Percentiles rank a stretch among this genome's conserved stretches.
Evolutionary conservation across 2,797 vertebrate species (phyloP).

Genomic region (Austrolebias charrua): DNA sequence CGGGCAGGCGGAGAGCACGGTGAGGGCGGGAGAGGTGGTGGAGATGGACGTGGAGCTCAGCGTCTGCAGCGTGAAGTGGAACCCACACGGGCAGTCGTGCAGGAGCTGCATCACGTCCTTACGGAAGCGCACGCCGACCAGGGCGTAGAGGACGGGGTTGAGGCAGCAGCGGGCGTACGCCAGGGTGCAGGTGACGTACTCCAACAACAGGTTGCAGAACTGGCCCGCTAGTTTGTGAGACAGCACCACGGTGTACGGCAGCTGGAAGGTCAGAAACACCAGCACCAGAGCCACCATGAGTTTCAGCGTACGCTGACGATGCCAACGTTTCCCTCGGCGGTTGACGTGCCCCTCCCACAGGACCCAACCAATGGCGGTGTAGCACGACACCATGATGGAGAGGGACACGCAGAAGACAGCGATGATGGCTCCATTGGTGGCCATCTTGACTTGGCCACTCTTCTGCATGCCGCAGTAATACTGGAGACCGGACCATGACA

Average conservation of each 20-base stretch:
- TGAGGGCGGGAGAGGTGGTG: conserved; percentile 44
- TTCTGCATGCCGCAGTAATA: conserved; percentile 70
- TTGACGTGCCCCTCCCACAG: conserved; percentile 72
- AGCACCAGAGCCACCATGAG: conserved; percentile 86
- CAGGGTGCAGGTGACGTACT: conserved; percentile 85
- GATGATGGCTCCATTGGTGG: conserved; percentile 77
- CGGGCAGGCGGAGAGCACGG: conserved; percentile 13
- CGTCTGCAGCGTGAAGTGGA: accelerated
- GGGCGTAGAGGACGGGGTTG: conserved; percentile 90
- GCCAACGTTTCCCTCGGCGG: conserved; percentile 74
- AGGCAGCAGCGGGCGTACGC: conserved; percentile 89
- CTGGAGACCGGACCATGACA: background rate
- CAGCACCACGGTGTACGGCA: conserved; percentile 87
- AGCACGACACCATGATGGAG: conserved; percentile 84
- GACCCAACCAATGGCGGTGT: conserved; percentile 77
- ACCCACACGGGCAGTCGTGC: conserved; percentile 36
- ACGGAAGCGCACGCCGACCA: conserved; percentile 88
- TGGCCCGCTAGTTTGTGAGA: conserved; percentile 73
- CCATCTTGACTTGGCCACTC: conserved; percentile 66
- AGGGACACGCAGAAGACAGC: conserved; percentile 83
- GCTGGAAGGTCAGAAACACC: conserved; percentile 86
- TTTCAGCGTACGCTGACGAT: conserved; percentile 77
- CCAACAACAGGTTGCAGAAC: conserved; percentile 69
- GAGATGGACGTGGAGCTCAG: conserved; percentile 47
- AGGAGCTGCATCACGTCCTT: conserved; percentile 81